Evolutionary conservation across 2,797 vertebrate genomes (phyloP).

Genomic region (Furcifer pardalis): DNA sequence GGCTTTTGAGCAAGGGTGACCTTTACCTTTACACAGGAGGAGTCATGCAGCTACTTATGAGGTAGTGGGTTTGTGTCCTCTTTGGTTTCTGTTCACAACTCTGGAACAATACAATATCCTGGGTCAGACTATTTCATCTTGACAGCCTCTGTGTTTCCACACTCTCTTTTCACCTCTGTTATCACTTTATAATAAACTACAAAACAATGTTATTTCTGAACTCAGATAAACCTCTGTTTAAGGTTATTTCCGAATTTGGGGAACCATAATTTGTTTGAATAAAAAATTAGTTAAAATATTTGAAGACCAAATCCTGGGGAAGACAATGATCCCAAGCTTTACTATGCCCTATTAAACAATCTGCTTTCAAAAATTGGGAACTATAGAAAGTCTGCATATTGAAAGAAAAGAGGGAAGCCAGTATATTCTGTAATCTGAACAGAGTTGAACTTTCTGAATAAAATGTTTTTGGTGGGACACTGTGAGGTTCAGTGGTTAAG

Average conservation of each 20-base stretch:
- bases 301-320: background rate
- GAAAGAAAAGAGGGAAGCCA: background rate
- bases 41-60: too few species aligned
- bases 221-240: too few species aligned
- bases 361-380: background rate
- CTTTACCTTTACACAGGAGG: too few species aligned
- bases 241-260: too few species aligned
- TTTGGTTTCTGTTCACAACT: background rate
- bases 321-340: background rate
- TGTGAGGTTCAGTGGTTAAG: too few species aligned
- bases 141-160: background rate
- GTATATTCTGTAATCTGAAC: background rate
- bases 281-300: background rate
- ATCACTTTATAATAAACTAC: background rate
- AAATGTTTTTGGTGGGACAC: too few species aligned
- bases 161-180: background rate
- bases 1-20: too few species aligned
- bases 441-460: background rate
- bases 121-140: background rate
- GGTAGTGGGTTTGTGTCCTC: background rate
- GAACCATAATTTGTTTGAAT: background rate
- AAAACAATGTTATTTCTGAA: background rate
- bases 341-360: background rate
- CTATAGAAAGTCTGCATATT: background rate
- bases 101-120: background rate